Evolutionary conservation across 2,113 vertebrate genomes (phyloP).

Genomic region (Hippocampus mohnikei): DNA sequence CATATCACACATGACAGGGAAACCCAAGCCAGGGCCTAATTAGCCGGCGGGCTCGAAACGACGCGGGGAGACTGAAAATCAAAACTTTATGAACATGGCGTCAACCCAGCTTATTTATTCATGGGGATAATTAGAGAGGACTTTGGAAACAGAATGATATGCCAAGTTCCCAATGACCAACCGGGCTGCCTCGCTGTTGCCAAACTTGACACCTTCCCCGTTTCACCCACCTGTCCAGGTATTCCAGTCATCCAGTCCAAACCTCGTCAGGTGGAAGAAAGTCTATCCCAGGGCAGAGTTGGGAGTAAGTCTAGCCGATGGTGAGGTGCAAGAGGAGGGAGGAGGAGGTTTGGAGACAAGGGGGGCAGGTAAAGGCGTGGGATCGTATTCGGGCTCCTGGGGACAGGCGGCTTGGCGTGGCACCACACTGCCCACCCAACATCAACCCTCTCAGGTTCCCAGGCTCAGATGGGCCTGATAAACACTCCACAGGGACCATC

Average conservation of each 20-base stretch:
- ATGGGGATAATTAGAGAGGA: constrained; percentile 49
- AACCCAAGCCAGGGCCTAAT: constrained; percentile 65
- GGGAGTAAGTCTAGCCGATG: constrained; percentile 65
- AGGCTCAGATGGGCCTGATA: constrained; percentile 71
- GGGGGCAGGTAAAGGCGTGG: constrained; percentile 45
- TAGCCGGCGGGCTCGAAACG: constrained; percentile 37
- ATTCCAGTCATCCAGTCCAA: constrained; percentile 66
- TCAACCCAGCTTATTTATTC: constrained; percentile 62
- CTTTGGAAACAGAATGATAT: constrained; percentile 44
- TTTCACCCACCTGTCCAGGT: constrained; percentile 62
- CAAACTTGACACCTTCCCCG: constrained; percentile 60
- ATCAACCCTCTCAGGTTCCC: constrained; percentile 73
- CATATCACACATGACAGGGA: constrained; percentile 55
- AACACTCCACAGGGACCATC: constrained; percentile 74
- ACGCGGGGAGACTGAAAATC: constrained; percentile 52
- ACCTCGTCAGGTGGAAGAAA: constrained; percentile 67
- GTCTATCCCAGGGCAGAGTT: constrained; percentile 62
- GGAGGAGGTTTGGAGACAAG: constrained; percentile 61
- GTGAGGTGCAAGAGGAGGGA: constrained; percentile 46
- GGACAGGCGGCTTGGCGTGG: constrained; percentile 71
- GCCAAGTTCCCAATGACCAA: constrained; percentile 36
- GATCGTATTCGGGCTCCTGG: constrained; percentile 72
- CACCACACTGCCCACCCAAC: constrained; percentile 71
- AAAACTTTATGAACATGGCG: constrained; percentile 60
- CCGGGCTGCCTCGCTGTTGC: constrained; percentile 11